Percentiles rank a stretch among this genome's conserved stretches.
phyloP scores from a whole-genome alignment of 2,888 invertebrate genomes.

The Chromoteleia sp. region DNA sequence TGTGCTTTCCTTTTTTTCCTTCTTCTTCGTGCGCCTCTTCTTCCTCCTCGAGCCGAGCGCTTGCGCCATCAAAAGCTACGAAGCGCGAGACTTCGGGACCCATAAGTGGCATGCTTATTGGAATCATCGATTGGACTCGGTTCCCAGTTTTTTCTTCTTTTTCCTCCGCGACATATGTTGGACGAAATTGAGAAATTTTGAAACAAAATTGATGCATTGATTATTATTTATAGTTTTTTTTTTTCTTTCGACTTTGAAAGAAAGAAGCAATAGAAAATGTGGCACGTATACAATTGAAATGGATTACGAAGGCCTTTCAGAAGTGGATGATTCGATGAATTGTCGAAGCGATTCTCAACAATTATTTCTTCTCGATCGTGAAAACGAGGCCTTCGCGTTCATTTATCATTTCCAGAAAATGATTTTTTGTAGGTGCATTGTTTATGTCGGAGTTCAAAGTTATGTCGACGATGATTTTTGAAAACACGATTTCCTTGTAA shows the following conservation, averaged over 20 bases:
- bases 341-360: not conserved
- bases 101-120: constrained; percentile 18
- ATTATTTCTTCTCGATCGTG: constrained; percentile 2
- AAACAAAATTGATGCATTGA: not conserved
- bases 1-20: constrained; percentile 5
- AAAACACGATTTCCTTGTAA: not conserved
- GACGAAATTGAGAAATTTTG: constrained; percentile 14
- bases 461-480: not conserved
- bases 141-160: not conserved
- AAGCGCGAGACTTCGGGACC: not conserved
- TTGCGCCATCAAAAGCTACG: constrained; percentile 5
- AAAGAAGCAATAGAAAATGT: not conserved
- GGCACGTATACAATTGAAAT: not conserved
- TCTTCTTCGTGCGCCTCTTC: not conserved
- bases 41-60: not conserved
- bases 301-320: not conserved
- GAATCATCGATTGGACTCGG: constrained; percentile 25
- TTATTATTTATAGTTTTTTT: constrained; percentile 17
- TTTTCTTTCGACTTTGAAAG: not conserved
- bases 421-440: not conserved
- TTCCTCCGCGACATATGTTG: constrained; percentile 20
- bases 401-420: constrained; percentile 3
- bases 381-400: not conserved
- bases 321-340: constrained; percentile 15
- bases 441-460: constrained; percentile 2